Base-by-base conservation (phyloP, 2,113 vertebrate species). In the Marmota monax region DNA sequence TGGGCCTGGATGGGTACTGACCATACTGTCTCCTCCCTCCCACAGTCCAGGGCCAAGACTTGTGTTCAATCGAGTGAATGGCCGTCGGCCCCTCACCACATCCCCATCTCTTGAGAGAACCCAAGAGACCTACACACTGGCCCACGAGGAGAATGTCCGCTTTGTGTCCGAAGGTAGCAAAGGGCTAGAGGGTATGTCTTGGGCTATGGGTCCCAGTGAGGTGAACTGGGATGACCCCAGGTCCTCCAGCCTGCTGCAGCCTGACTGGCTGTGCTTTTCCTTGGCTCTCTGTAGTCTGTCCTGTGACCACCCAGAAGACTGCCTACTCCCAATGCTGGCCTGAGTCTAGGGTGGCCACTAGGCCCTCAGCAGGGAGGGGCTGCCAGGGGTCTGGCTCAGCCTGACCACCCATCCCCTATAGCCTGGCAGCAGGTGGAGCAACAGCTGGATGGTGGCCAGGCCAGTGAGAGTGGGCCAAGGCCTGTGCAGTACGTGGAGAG, bases 91-190 rank as follows among this genome's bases (percentile, higher is more conserved):
- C 7, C 99, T 98, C 7, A 87, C 98, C 39, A 97, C 98, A 0
- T 94, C 96, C 8, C 98, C 98, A 32, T 99, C 98, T 95, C n/a
- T 97, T 7, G 96, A 97, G 1, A 98, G 98, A 74, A 97, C 98
- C 0, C 98, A 99, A 5, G 99, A 99, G 96, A 98, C 98, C 70
- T 99, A 99, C 98, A 99, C 99, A 0, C 97, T 99, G 53, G 99
- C 99, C 10, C 99, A 99, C 0, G 99, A 99, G 97, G 99, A 99
- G 97, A 99, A 99, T 0, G 99, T 99, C 96, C 98, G 99, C 86
- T 99, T 99, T 84, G 97, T 99, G 48, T 99, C 99, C 10, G 99
- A 99, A 99, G 99, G 99, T 99, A 98, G 99, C 98, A 65, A 20
- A 58, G 45, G 83, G 78, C 48, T 34, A 7, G 11, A n/a, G 51